A percentile compares a stretch with the other conserved stretches of the same genome.
These are phyloP conservation scores for Caiman crocodilus DNA, from an alignment of 2,797 vertebrate genomes.

Conservation along the genomic window DNA sequence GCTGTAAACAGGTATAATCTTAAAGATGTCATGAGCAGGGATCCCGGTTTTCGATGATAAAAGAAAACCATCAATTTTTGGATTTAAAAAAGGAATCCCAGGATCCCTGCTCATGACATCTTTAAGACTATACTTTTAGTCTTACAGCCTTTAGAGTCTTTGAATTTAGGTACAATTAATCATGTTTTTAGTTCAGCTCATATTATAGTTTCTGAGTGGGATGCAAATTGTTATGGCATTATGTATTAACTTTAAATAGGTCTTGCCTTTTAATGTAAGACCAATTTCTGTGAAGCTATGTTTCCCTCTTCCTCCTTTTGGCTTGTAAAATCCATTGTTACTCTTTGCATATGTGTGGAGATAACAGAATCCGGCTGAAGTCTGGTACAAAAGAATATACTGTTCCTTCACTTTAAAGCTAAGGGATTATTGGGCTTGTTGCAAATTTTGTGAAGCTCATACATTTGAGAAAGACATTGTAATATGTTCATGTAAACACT, in stretches of 20 bases:
- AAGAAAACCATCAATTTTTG: no score
- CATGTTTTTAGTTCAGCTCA: constrained; percentile 10
- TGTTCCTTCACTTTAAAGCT: constrained; percentile 57
- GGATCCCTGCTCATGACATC: rapidly evolving
- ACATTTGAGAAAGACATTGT: not conserved
- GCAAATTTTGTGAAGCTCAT: constrained; percentile 4
- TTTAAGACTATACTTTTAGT: not conserved
- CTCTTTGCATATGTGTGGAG: constrained; percentile 46
- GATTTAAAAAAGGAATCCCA: not conserved
- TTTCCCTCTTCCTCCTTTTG: constrained; percentile 28
- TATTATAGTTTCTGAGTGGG: constrained; percentile 8
- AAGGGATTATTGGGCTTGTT: constrained; percentile 26
- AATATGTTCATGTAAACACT: not conserved
- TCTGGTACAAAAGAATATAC: constrained; percentile 36
- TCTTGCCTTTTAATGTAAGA: constrained; percentile 41
- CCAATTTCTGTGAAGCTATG: constrained; percentile 40
- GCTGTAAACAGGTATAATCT: no score
- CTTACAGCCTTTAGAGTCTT: constrained; percentile 13
- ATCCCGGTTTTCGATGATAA: no score
- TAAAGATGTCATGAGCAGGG: no score
- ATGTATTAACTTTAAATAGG: constrained; percentile 27
- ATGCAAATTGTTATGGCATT: constrained; percentile 42
- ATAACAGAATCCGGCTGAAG: constrained; percentile 63
- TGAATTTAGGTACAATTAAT: constrained; percentile 18
- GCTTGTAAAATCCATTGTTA: constrained; percentile 54